Evolutionary conservation across 2,797 vertebrate genomes (phyloP).

Genomic region (Pempheris klunzingeri): DNA sequence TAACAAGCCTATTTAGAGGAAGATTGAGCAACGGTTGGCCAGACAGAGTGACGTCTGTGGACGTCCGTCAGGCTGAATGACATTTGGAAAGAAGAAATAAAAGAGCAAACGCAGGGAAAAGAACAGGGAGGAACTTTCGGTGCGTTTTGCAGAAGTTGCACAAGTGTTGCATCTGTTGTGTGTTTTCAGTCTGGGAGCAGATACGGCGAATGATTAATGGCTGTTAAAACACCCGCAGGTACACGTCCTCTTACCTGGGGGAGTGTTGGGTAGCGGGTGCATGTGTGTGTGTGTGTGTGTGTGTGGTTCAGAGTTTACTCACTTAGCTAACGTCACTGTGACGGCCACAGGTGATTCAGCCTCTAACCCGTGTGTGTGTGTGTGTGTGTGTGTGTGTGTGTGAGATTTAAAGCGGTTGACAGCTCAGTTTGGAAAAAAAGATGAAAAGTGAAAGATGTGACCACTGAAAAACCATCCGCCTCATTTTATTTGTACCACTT

Average conservation of each 20-base stretch:
- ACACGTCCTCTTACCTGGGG: slow-evolving; percentile 1
- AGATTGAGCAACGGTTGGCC: background rate
- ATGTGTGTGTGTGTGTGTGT: slow-evolving; percentile 14
- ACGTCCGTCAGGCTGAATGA: slow-evolving; percentile 1
- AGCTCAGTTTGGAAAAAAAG: slow-evolving; percentile 23
- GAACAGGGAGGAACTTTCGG: slow-evolving; percentile 13
- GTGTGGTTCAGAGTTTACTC: slow-evolving; percentile 6
- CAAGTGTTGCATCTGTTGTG: slow-evolving; percentile 29
- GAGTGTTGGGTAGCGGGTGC: too few relatives aligned
- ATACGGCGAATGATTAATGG: background rate
- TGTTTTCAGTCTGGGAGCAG: slow-evolving; percentile 38
- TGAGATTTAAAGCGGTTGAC: slow-evolving; percentile 27
- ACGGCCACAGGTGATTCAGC: slow-evolving; percentile 48
- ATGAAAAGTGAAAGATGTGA: slow-evolving; percentile 20
- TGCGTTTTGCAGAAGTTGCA: slow-evolving; percentile 32
- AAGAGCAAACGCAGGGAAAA: slow-evolving; percentile 7
- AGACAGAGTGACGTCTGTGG: slow-evolving; percentile 1
- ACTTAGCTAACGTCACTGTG: slow-evolving; percentile 30
- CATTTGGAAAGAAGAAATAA: slow-evolving; percentile 44
- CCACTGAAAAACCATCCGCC: slow-evolving; percentile 4
- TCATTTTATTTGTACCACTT: background rate
- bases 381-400: slow-evolving; percentile 9
- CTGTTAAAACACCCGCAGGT: slow-evolving; percentile 12
- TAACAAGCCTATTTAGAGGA: slow-evolving; percentile 7
- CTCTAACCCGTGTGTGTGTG: background rate